phyloP scores from a whole-genome alignment of 2,797 vertebrate species.

The Chromobotia macracanthus region DNA sequence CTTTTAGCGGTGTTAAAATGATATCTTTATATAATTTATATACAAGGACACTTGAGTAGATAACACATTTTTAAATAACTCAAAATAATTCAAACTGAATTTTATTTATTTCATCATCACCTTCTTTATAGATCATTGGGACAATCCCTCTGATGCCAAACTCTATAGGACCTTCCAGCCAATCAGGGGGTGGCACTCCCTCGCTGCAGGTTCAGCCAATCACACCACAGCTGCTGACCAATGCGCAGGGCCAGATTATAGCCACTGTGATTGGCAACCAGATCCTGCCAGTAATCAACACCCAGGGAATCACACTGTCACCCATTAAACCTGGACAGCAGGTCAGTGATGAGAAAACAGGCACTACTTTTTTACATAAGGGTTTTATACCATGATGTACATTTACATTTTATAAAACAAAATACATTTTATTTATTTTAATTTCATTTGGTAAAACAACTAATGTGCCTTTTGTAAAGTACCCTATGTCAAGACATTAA shows the following conservation, averaged over 20 bases:
- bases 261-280: conserved; percentile 99
- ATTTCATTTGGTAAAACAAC: too few relatives aligned
- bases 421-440: too few relatives aligned
- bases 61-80: background rate
- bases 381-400: background rate
- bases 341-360: conserved; percentile 74
- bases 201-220: conserved; percentile 98
- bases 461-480: too few relatives aligned
- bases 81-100: conserved; percentile 43
- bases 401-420: too few relatives aligned
- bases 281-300: conserved; percentile 99
- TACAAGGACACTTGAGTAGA: background rate
- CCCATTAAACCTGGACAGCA: conserved; percentile 98
- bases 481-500: too few relatives aligned
- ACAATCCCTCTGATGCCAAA: conserved; percentile 98
- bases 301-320: conserved; percentile 98
- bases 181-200: conserved; percentile 87
- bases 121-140: conserved; percentile 90
- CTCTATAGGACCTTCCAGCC: conserved; percentile 87
- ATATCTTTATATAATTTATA: too few relatives aligned
- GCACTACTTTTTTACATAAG: background rate
- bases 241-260: conserved; percentile 99
- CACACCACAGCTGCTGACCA: conserved; percentile 97
- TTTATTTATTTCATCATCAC: conserved; percentile 60
- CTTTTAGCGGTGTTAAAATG: background rate